Percentiles rank a stretch among this genome's conserved stretches.
Conservation (phyloP, 2,888 invertebrate genomes). For the Noctua pronuba region DNA sequence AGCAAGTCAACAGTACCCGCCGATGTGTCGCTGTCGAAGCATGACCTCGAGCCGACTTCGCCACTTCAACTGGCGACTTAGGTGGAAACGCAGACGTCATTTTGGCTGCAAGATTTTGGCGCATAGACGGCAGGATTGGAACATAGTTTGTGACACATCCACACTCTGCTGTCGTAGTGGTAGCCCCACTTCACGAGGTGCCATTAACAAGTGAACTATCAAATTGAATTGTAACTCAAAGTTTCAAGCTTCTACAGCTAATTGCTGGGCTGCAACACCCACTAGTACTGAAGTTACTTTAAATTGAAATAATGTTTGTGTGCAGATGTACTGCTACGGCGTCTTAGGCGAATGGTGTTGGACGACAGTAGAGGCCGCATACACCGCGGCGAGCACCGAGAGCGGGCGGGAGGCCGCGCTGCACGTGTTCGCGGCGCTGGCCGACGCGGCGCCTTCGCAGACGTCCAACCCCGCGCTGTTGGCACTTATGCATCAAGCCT, state of each 20-base stretch:
- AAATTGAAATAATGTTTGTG: not conserved
- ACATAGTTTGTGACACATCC: not conserved
- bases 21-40: conserved; percentile 91
- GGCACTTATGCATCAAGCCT: conserved; percentile 76
- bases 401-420: conserved; percentile 87
- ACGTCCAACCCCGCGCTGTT: conserved; percentile 86
- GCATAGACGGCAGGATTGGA: not conserved
- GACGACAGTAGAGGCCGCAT: conserved; percentile 92
- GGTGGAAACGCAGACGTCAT: not conserved
- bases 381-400: conserved; percentile 91
- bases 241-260: not conserved
- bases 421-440: conserved; percentile 89
- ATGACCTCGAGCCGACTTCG: conserved; percentile 95
- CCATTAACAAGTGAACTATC: not conserved
- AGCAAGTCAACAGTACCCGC: conserved; percentile 94
- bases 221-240: not conserved
- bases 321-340: conserved; percentile 95
- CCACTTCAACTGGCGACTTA: not conserved
- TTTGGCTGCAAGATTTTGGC: not conserved
- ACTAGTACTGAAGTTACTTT: not conserved
- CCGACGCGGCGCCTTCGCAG: conserved; percentile 86
- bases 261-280: not conserved
- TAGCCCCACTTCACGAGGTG: not conserved
- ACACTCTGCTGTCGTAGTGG: not conserved
- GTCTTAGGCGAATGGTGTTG: conserved; percentile 94